Evolutionary conservation across 2,797 vertebrate species (phyloP).

Genomic region (Poecilia velifera): DNA sequence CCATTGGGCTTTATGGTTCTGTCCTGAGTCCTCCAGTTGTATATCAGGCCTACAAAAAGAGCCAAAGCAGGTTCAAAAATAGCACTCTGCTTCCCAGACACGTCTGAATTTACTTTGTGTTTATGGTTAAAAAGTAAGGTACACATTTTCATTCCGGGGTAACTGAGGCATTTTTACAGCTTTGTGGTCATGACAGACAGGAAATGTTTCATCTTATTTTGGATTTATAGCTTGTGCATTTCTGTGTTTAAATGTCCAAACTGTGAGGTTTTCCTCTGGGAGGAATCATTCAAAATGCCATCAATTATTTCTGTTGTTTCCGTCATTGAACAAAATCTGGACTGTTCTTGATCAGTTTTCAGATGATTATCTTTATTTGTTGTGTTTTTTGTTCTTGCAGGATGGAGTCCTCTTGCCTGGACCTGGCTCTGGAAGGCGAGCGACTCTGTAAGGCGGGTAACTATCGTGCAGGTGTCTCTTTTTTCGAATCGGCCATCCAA

Average conservation of each 20-base stretch:
- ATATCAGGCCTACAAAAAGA: neutral
- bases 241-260: neutral
- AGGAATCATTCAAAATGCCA: neutral
- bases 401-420: constrained; percentile 97
- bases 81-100: constrained; percentile 25
- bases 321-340: neutral
- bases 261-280: neutral
- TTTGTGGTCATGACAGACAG: constrained; percentile 33
- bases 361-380: constrained; percentile 1
- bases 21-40: neutral
- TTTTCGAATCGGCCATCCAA: constrained; percentile 95
- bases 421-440: constrained; percentile 95
- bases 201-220: constrained; percentile 51
- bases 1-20: neutral
- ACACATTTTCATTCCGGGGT: constrained; percentile 51
- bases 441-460: constrained; percentile 92
- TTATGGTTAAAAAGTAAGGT: constrained; percentile 40
- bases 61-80: constrained; percentile 32
- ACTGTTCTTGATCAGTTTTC: neutral
- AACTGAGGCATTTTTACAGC: constrained; percentile 34
- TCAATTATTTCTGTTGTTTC: neutral
- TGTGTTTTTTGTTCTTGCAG: constrained; percentile 67
- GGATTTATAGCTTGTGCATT: constrained; percentile 28
- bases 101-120: constrained; percentile 47
- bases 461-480: constrained; percentile 89